Conservation (phyloP, 2,113 vertebrate genomes). For the Sorex fumeus region DNA sequence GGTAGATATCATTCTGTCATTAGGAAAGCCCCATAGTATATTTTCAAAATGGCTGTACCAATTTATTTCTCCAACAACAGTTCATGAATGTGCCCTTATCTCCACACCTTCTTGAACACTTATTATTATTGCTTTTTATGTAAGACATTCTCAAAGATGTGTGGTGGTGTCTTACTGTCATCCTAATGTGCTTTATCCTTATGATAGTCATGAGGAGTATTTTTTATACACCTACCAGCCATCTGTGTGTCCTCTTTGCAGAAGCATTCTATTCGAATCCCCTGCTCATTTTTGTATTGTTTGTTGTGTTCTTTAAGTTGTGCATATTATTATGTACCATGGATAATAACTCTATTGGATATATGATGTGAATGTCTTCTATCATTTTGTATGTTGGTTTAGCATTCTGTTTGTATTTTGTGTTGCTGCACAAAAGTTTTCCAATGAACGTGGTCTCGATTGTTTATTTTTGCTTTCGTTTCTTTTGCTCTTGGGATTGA, state of each 20-base stretch:
- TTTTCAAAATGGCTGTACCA: neutral
- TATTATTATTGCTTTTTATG: neutral
- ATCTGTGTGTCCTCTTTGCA: neutral
- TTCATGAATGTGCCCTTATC: neutral
- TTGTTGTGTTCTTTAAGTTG: neutral
- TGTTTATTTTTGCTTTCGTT: neutral
- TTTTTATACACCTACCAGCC: neutral
- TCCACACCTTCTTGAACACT: neutral
- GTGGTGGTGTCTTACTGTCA: neutral
- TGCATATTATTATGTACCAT: too few species aligned
- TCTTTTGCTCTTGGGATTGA: neutral
- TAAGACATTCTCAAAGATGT: neutral
- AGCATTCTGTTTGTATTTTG: neutral
- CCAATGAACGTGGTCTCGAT: neutral
- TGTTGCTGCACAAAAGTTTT: neutral
- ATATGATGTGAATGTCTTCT: neutral
- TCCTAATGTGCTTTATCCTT: neutral
- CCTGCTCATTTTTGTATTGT: too few species aligned
- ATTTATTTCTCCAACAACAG: neutral
- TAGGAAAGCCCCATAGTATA: neutral
- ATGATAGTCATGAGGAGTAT: neutral
- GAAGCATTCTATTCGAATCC: too few species aligned
- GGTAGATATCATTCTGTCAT: too few species aligned
- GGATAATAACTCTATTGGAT: neutral
- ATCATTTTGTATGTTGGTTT: neutral